A percentile compares a stretch with the other conserved stretches of the same genome.
phyloP scores from a whole-genome alignment of 2,888 invertebrate genomes.

The Slavum lentiscoides region DNA sequence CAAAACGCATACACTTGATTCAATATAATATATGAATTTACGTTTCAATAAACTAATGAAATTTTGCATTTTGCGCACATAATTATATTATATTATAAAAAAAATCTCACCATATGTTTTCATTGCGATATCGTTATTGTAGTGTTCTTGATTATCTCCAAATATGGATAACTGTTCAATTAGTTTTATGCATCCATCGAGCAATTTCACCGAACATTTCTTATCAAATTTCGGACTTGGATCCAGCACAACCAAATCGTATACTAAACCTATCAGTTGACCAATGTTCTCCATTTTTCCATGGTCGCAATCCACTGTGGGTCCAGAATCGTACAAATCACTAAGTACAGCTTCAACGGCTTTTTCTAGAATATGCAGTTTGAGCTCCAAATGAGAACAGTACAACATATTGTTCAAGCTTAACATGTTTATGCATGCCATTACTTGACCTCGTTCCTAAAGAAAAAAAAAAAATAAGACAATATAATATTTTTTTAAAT shows the following conservation, averaged over 20 bases:
- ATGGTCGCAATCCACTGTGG: slow-evolving; percentile 57
- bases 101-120: slow-evolving; percentile 35
- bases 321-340: slow-evolving; percentile 64
- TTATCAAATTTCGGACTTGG: slow-evolving; percentile 63
- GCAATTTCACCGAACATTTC: slow-evolving; percentile 62
- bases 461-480: neutral
- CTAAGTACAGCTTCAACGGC: slow-evolving; percentile 65
- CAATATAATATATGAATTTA: neutral
- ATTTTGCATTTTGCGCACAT: neutral
- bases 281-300: slow-evolving; percentile 65
- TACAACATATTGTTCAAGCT: slow-evolving; percentile 65
- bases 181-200: slow-evolving; percentile 48
- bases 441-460: slow-evolving; percentile 66
- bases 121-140: slow-evolving; percentile 44
- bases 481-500: neutral
- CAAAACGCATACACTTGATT: neutral
- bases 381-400: slow-evolving; percentile 64
- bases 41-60: neutral
- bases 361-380: slow-evolving; percentile 66
- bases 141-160: slow-evolving; percentile 43
- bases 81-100: neutral
- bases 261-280: slow-evolving; percentile 65
- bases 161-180: slow-evolving; percentile 43
- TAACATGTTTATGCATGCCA: slow-evolving; percentile 66
- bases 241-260: slow-evolving; percentile 65